These are phyloP conservation scores for Numida meleagris DNA, from an alignment of 2,113 vertebrate species.

Conservation along the genomic window DNA sequence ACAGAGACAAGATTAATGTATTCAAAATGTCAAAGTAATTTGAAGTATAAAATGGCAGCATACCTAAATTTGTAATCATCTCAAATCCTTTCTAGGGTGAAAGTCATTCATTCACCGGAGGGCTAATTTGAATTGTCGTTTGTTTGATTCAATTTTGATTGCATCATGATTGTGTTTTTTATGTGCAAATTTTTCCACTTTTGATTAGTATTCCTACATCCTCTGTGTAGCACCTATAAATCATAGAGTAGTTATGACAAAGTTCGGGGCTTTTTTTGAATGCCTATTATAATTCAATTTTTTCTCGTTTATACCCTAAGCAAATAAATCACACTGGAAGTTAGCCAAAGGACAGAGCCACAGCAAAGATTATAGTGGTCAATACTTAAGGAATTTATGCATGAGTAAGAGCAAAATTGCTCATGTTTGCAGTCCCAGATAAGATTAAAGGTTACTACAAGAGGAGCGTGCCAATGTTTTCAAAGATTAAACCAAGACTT, in stretches of 20 bases:
- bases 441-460: background rate
- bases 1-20: background rate
- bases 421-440: background rate
- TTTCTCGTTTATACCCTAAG: background rate
- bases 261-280: background rate
- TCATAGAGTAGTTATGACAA: background rate
- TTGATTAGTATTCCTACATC: background rate
- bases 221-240: background rate
- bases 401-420: background rate
- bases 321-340: conserved; percentile 12
- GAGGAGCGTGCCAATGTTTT: background rate
- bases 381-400: background rate
- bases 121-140: background rate
- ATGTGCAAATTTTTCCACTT: background rate
- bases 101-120: background rate
- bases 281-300: conserved; percentile 14
- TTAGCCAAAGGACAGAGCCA: background rate
- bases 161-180: background rate
- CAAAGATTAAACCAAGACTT: background rate
- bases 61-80: background rate
- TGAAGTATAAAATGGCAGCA: background rate
- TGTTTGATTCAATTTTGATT: conserved; percentile 20
- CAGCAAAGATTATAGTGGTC: background rate
- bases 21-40: background rate
- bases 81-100: background rate